Conservation (phyloP, 2,113 vertebrate species). For the Peucedramus taeniatus region DNA sequence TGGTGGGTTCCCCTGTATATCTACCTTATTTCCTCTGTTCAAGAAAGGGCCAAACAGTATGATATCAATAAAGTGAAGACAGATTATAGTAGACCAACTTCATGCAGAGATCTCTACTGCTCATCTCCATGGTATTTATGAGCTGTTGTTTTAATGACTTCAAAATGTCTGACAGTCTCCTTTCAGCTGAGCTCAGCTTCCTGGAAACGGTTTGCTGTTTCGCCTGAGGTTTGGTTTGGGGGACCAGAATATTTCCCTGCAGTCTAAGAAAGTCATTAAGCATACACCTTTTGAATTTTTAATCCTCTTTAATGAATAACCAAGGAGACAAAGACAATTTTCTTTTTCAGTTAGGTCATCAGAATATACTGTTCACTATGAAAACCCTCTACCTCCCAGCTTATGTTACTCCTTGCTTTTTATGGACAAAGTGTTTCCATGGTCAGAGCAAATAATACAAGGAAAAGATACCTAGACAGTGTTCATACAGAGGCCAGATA, state of each 20-base stretch:
- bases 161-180: neutral
- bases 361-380: neutral
- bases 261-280: neutral
- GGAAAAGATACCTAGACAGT: neutral
- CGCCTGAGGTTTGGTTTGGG: neutral
- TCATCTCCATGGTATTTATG: neutral
- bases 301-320: constrained; percentile 8
- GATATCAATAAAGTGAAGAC: neutral
- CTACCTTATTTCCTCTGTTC: neutral
- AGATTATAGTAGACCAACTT: neutral
- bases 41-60: neutral
- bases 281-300: neutral
- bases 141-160: neutral
- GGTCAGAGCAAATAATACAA: neutral
- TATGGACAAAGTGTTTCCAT: neutral
- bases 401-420: neutral
- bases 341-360: neutral
- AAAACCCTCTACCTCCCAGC: neutral
- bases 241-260: neutral
- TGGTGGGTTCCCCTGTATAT: neutral
- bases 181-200: constrained; percentile 8
- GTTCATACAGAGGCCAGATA: neutral
- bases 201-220: neutral
- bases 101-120: neutral
- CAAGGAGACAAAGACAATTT: neutral